Conservation (phyloP, 2,888 invertebrate genomes). For the Drosophila borealis region DNA sequence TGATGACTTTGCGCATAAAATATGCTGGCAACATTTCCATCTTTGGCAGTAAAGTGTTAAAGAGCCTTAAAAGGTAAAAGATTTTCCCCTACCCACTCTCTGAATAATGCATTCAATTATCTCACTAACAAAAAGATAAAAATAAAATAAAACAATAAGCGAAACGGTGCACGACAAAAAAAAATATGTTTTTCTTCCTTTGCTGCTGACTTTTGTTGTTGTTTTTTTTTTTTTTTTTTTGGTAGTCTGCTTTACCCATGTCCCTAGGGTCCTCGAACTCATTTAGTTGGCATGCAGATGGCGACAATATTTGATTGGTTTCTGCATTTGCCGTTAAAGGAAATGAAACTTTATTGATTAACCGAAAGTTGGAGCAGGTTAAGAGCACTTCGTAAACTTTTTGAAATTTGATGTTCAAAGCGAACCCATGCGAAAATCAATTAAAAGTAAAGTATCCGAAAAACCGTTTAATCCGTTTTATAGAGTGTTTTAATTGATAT, state of each 20-base stretch:
- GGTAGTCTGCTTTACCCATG: slow-evolving; percentile 4
- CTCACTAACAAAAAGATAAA: slow-evolving; percentile 10
- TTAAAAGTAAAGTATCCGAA: slow-evolving; percentile 4
- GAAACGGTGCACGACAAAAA: not conserved
- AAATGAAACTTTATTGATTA: slow-evolving; percentile 37
- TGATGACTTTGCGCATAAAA: slow-evolving; percentile 67
- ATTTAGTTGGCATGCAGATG: slow-evolving; percentile 47
- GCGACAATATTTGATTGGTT: slow-evolving; percentile 48
- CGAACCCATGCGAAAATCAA: slow-evolving; percentile 1
- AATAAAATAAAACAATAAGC: slow-evolving; percentile 11
- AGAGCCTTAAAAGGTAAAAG: slow-evolving; percentile 64
- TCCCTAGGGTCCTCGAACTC: slow-evolving; percentile 14
- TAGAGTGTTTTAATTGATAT: not conserved
- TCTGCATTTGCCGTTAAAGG: slow-evolving; percentile 22
- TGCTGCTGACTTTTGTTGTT: slow-evolving; percentile 20
- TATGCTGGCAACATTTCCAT: slow-evolving; percentile 72
- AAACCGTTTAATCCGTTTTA: not conserved
- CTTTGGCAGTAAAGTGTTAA: slow-evolving; percentile 61
- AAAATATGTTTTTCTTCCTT: slow-evolving; percentile 14
- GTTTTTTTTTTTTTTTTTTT: slow-evolving; percentile 10
- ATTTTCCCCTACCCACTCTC: slow-evolving; percentile 14
- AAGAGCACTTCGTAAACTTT: slow-evolving; percentile 29
- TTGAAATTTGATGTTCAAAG: slow-evolving; percentile 22
- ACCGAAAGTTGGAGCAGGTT: slow-evolving; percentile 10
- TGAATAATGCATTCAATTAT: slow-evolving; percentile 75